Conservation (phyloP, 2,888 invertebrate genomes). For the Torymus tubicola region DNA sequence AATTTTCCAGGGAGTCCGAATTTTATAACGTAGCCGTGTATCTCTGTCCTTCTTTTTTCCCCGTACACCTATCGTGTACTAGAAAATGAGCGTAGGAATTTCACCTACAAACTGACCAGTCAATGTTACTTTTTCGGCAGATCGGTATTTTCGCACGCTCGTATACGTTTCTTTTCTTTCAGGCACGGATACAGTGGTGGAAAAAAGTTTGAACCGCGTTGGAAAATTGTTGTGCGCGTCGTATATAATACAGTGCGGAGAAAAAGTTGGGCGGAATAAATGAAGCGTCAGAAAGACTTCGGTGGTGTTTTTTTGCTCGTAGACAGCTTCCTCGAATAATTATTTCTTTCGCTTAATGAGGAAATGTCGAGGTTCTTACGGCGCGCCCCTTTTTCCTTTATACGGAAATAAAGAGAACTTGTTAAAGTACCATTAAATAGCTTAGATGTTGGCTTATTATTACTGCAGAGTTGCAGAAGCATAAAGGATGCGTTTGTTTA, state of each 20-base stretch:
- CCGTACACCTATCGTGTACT: not conserved
- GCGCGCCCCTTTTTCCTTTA: not conserved
- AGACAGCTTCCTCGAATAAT: not conserved
- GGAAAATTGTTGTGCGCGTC: slow-evolving; percentile 24
- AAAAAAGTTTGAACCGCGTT: not conserved
- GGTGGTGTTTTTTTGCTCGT: not conserved
- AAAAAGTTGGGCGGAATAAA: slow-evolving; percentile 34
- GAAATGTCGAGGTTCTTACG: not conserved
- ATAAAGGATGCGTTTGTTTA: not conserved
- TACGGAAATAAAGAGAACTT: not conserved
- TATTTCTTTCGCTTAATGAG: slow-evolving; percentile 21
- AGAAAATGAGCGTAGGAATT: not conserved
- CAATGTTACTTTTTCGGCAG: too few relatives aligned
- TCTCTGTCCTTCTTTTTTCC: not conserved
- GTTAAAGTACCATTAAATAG: not conserved
- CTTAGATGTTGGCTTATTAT: not conserved
- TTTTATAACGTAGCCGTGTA: slow-evolving; percentile 14
- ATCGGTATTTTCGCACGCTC: too few relatives aligned
- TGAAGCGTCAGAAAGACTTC: slow-evolving; percentile 9
- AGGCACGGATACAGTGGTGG: not conserved
- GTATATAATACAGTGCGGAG: not conserved
- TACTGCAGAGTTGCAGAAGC: not conserved
- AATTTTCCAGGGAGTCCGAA: slow-evolving; percentile 4
- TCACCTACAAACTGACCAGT: too few relatives aligned
- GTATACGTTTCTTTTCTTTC: too few relatives aligned